Evolutionary conservation across 2,888 invertebrate genomes (phyloP).

Genomic region (Torymus aiolomorphi): DNA sequence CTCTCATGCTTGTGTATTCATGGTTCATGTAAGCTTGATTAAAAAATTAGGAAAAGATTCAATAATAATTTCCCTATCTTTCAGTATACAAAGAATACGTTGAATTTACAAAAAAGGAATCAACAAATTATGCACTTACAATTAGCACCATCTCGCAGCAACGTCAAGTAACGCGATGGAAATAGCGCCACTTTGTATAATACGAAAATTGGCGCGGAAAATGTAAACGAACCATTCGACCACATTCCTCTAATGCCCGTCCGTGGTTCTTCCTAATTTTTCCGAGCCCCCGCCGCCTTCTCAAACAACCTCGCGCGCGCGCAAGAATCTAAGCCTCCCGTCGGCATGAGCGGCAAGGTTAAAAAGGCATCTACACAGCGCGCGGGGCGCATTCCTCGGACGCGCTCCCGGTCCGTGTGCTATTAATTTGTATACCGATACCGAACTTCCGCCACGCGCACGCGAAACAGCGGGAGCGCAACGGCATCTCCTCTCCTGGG

Average conservation of each 20-base stretch:
- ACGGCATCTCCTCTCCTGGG: constrained; percentile 1
- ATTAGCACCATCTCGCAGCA: background rate
- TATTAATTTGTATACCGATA: constrained; percentile 23
- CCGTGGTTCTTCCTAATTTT: too few species aligned
- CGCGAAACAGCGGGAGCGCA: constrained; percentile 6
- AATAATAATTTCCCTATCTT: too few species aligned
- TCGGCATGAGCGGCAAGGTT: background rate
- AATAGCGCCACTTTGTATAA: background rate
- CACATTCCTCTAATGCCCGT: background rate
- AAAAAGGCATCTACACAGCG: background rate
- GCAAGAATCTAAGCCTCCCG: constrained; percentile 2
- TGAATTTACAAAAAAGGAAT: too few species aligned
- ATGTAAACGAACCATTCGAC: background rate
- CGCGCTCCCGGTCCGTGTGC: background rate
- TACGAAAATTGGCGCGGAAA: background rate
- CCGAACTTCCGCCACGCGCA: background rate
- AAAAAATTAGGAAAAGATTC: too few species aligned
- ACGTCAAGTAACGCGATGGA: background rate
- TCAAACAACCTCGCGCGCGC: background rate
- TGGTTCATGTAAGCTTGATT: too few species aligned
- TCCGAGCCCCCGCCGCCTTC: background rate
- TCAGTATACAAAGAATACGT: too few species aligned
- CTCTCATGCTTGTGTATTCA: too few species aligned
- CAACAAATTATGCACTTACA: too few species aligned
- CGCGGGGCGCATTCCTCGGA: background rate